Base-by-base conservation (phyloP, 1,140 invertebrate genomes). In the Hylaeus volcanicus region DNA sequence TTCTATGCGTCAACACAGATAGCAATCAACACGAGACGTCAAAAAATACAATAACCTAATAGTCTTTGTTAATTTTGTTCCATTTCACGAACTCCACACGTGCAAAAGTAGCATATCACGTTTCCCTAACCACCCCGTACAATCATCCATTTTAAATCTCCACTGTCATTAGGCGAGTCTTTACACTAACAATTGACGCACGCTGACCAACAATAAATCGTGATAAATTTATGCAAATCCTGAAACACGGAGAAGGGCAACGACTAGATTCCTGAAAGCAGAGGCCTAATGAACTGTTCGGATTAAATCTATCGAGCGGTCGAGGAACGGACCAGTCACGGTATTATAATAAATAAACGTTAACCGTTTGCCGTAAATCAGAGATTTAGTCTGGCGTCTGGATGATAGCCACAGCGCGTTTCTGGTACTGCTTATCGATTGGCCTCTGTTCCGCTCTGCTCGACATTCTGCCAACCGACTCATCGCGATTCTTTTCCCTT, bases 381-480 rank as follows among this genome's bases (percentile, higher is more conserved):
- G 4, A 37, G 55, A 75, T 68, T 79, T 80, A 61, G 43, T 15
- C 37, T 61, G 72, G 15, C 12, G 63, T 53, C 37, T 75, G 78
- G 78, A 80, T 75, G 78, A 80, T 80, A 73, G 64, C 64, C 78
- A 68, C 45, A 55, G 55, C 37, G 26, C 37, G 14, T 58, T 61
- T 75, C 55, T 53, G 43, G 14, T 5, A 68, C 37, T 12, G 71
- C 71, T 80, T 80, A 80, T 80, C 78, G 78, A 75, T 80, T 80
- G 72, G 77, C 48, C 39, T n/a, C 39, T 14, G 39, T 26, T 3
- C 12, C 61, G 43, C 39, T 75, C 15, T 41, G 53, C n/a, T 53
- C 55, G 68, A 74, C 41, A 51, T 74, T 68, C 55, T 65, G 60
- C 51, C 77, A 56, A 73, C n/a, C 48, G 39, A 56, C 53, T 26